Conservation (phyloP, 2,888 invertebrate genomes). For the Agrotis ipsilon region DNA sequence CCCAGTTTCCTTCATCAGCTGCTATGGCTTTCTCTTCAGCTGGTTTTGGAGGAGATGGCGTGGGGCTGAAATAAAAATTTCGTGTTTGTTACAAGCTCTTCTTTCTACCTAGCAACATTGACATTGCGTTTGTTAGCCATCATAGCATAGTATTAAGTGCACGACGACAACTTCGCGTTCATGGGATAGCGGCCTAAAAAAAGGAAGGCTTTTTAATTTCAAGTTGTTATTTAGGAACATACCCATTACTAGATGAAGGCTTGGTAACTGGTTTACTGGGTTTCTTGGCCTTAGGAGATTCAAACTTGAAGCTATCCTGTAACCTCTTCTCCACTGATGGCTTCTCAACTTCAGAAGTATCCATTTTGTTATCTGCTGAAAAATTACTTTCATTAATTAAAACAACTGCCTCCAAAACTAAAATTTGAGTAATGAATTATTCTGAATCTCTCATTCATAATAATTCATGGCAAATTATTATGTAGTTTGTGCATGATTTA, state of each 20-base stretch:
- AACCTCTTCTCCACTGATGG: constrained; percentile 78
- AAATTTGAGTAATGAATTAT: too few species aligned
- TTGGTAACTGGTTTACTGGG: constrained; percentile 62
- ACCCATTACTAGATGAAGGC: constrained; percentile 70
- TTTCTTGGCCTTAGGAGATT: constrained; percentile 78
- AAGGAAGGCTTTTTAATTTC: background rate
- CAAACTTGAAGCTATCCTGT: constrained; percentile 86
- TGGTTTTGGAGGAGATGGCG: constrained; percentile 65
- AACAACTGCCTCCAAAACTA: background rate
- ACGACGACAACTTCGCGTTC: too few species aligned
- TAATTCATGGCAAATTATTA: too few species aligned
- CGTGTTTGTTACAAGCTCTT: too few species aligned
- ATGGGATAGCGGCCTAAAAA: too few species aligned
- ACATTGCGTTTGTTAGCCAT: too few species aligned
- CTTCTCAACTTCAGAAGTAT: constrained; percentile 74
- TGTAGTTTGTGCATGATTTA: too few species aligned
- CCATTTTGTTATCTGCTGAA: constrained; percentile 82
- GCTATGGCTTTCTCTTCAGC: constrained; percentile 67
- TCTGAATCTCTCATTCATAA: too few species aligned
- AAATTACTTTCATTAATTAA: constrained; percentile 32
- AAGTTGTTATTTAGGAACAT: constrained; percentile 22
- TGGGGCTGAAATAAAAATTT: constrained; percentile 45
- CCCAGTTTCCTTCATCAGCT: constrained; percentile 92
- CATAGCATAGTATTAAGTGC: too few species aligned
- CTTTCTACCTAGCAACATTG: too few species aligned